These are phyloP conservation scores for Tetraodon nigroviridis DNA, from an alignment of 2,113 vertebrate species.

Conservation along the genomic window DNA sequence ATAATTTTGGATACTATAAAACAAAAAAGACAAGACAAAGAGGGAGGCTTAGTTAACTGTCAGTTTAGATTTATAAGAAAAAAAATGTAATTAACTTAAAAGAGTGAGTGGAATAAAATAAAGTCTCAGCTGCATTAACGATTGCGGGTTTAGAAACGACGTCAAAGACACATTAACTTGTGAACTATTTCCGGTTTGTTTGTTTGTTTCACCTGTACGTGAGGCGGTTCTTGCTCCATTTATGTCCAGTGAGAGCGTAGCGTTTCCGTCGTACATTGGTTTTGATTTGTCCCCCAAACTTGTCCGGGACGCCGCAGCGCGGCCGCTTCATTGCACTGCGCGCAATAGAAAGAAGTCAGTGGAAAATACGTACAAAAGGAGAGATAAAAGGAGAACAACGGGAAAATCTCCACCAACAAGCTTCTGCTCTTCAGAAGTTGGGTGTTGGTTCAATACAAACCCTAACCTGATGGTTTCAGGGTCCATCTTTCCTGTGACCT, in stretches of 20 bases:
- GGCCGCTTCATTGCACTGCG: conserved; percentile 90
- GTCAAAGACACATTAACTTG: not conserved
- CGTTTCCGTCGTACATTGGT: conserved; percentile 91
- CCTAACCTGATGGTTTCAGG: conserved; percentile 83
- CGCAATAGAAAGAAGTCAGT: conserved; percentile 30
- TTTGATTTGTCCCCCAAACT: conserved; percentile 89
- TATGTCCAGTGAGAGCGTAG: conserved; percentile 89
- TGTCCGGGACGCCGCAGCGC: conserved; percentile 93
- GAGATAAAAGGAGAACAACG: conserved; percentile 10
- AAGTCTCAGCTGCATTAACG: no score
- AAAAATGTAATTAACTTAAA: not conserved
- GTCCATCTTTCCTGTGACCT: conserved; percentile 86
- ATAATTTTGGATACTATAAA: conserved; percentile 91
- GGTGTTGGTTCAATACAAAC: conserved; percentile 6
- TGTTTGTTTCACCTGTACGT: conserved; percentile 84
- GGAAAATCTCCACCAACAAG: not conserved
- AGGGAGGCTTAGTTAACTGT: not conserved
- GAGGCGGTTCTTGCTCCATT: conserved; percentile 87
- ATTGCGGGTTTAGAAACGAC: no score
- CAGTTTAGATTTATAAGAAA: no score
- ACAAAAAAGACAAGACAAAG: not conserved
- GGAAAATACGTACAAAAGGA: conserved; percentile 16
- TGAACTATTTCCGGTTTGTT: not conserved
- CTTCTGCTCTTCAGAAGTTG: not conserved
- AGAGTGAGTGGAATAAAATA: not conserved